Evolutionary conservation across 2,113 vertebrate genomes (phyloP), one percentile per base, ranked within the genome.

Genomic region (Entomyzon cyanotis): DNA sequence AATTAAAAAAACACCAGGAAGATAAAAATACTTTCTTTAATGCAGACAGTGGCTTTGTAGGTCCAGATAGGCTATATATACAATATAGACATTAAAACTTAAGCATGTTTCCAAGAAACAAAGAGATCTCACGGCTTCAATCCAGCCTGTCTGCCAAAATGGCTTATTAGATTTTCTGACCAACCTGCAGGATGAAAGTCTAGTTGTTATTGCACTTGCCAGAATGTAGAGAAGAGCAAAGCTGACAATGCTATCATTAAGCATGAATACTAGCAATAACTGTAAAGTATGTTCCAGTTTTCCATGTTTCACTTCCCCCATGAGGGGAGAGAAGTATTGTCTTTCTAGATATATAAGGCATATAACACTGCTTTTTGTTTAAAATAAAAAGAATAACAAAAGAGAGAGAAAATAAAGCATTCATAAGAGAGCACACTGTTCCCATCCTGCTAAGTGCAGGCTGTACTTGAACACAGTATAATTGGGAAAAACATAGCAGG

Each of bases 151-250:
- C 56, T 96, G 84, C 69, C 84, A 94, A 89, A 91, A 59, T 31
- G 35, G 24, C 11, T 78, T 64, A 70, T 71, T 84, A 84, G 90
- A 81, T 96, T 94, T 94, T 94, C 62, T 93, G 84, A 85, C 44
- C 58, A 87, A 50, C 44, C 49, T 11, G 15, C 24, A 60, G 58
- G 46, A 85, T 90, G 35, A 79, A 94, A 91, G 78, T 71, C 56
- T 60, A 76, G 33, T 56, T 44, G 60, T 82, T 33, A 44, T 21
- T 71, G 33, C 30, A 28, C 24, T 89, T 93, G 69, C 35, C 82
- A 91, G 75, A 55, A 30, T 0, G 0, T 0, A 7, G 49, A 68
- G 41, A 75, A 82, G 12, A 71, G 70, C 21, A 64, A 84, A 93
- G 44, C 41, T 81, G 71, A 71, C 27, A 55, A 2, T 1, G 12